phyloP scores from a whole-genome alignment of 2,113 vertebrate genomes.

The Microcebus ravelobensis region DNA sequence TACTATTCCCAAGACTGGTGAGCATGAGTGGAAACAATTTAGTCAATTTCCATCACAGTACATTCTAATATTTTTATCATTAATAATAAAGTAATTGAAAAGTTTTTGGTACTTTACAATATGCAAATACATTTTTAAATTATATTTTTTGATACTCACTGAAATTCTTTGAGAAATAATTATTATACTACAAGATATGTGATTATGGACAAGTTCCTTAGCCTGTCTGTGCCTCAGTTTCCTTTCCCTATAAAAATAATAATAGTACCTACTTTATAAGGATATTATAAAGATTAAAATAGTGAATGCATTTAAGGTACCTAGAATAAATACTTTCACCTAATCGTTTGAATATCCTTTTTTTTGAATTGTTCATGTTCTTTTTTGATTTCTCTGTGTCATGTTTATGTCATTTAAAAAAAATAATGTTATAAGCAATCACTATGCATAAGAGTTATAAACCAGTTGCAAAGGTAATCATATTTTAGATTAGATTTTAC shows the following conservation, averaged over 20 bases:
- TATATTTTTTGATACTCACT: not conserved
- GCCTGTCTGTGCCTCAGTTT: slow-evolving; percentile 14
- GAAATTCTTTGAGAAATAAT: slow-evolving; percentile 35
- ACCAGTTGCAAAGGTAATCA: not conserved
- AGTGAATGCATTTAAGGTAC: not conserved
- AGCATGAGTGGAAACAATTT: not conserved
- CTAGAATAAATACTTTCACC: not conserved
- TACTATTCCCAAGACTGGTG: not conserved
- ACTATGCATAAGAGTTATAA: not conserved
- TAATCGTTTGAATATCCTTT: not conserved
- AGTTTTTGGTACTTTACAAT: not conserved
- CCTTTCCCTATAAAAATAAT: not conserved
- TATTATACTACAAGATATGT: not conserved
- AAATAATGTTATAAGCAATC: not conserved
- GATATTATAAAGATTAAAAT: not conserved
- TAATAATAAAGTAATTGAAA: not conserved
- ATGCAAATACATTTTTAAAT: slow-evolving; percentile 28
- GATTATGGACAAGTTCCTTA: not conserved
- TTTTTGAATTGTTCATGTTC: not conserved
- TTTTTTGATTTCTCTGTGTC: not conserved
- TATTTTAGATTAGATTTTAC: not conserved
- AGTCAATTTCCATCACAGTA: not conserved
- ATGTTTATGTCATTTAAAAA: not conserved
- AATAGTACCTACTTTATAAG: not conserved
- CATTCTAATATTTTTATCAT: slow-evolving; percentile 11